Base-by-base conservation (phyloP, 1,140 invertebrate species). In the Conopomorpha cramerella region DNA sequence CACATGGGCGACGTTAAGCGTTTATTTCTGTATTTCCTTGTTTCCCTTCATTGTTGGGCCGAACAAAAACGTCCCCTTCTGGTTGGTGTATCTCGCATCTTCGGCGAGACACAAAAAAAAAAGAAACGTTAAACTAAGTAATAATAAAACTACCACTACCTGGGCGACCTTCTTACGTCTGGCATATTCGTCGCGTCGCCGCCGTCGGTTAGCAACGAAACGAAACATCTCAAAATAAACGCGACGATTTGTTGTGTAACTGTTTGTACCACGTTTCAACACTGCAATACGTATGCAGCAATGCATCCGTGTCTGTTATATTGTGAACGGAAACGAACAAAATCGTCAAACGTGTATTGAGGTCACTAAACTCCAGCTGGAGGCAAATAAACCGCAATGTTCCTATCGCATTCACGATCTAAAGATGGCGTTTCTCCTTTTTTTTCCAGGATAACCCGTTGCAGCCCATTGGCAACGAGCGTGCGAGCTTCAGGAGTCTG, bases 401-500 rank as follows among this genome's bases (percentile, higher is more conserved):
- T n/a, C n/a, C n/a, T n/a, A n/a, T n/a, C n/a, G n/a, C n/a, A n/a
- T n/a, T n/a, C n/a, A n/a, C n/a, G n/a, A n/a, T n/a, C n/a, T n/a
- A n/a, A n/a, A n/a, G n/a, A n/a, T n/a, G n/a, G n/a, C n/a, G n/a
- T n/a, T 39, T 48, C 55, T 66, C 62, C 54, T 64, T 48, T 61
- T 68, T 34, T 73, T 83, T 84, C 7, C 76, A 91, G 89, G 86
- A 90, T 70, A 84, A 85, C 56, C 80, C 89, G 59, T 84, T 90
- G 79, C 86, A 88, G 74, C 82, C 78, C 32, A 65, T 86, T 36
- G 81, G 83, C 46, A 81, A 84, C 61, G 88, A 91, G 52, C 83
- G 88, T 57, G 79, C 82, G 44, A 85, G 88, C 49, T 89, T 91
- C 61, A 85, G 87, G 57, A 88, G 88, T 62, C 85, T 91, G 57